These are phyloP conservation scores for Somateria mollissima DNA, from an alignment of 2,797 vertebrate genomes.

Conservation along the genomic window DNA sequence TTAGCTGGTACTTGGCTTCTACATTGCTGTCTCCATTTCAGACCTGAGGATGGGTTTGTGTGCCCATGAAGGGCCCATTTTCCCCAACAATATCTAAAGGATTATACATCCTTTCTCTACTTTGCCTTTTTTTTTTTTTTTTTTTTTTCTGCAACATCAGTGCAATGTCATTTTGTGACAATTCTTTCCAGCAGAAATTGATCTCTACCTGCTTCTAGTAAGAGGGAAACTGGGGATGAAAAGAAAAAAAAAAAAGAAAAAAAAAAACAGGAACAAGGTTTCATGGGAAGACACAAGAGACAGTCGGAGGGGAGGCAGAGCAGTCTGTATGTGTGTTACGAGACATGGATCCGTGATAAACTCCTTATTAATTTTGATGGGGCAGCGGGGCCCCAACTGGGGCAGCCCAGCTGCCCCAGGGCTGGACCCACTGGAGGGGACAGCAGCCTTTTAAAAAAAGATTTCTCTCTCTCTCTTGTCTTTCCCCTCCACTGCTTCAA, in stretches of 20 bases:
- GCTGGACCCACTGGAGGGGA: background rate
- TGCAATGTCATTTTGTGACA: background rate
- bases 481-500: background rate
- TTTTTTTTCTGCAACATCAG: background rate
- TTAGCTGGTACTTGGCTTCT: background rate
- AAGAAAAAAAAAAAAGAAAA: background rate
- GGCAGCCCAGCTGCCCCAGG: background rate
- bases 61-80: background rate
- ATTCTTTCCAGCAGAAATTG: background rate
- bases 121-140: background rate
- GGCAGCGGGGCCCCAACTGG: background rate
- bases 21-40: background rate
- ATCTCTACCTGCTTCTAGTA: background rate
- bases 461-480: background rate
- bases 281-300: background rate
- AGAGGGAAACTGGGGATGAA: background rate
- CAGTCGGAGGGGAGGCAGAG: background rate
- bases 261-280: background rate
- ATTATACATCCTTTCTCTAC: background rate
- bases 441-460: background rate
- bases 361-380: background rate
- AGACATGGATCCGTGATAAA: accelerated
- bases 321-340: background rate
- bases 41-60: background rate
- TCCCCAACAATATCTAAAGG: background rate